These are phyloP conservation scores for Plumapathes pennacea DNA, from an alignment of 92 coral and sea anemone genomes.

Conservation along the genomic window DNA sequence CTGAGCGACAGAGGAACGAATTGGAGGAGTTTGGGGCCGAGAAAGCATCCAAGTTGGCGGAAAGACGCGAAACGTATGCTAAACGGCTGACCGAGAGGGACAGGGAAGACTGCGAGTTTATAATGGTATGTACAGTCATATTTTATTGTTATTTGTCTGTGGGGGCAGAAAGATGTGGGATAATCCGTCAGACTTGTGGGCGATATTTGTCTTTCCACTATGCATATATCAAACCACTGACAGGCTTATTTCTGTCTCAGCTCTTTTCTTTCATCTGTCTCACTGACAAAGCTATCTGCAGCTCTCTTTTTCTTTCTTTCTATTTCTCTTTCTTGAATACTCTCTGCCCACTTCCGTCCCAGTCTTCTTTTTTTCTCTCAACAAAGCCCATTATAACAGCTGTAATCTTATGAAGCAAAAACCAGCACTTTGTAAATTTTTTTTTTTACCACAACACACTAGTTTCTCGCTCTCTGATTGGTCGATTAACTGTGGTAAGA, in stretches of 20 bases:
- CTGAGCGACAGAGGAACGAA: constrained; percentile 85
- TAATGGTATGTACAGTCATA: constrained; percentile 55
- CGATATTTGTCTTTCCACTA: too few relatives aligned
- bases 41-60: constrained; percentile 75
- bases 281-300: not conserved
- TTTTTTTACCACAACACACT: too few relatives aligned
- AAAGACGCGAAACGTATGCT: constrained; percentile 68
- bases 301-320: not conserved
- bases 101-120: constrained; percentile 57
- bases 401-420: too few relatives aligned
- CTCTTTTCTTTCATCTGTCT: not conserved
- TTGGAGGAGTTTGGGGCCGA: constrained; percentile 71
- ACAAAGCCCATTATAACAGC: too few relatives aligned
- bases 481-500: too few relatives aligned
- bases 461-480: too few relatives aligned
- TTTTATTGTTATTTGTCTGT: too few relatives aligned
- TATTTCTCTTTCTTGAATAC: not conserved
- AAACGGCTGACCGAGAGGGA: constrained; percentile 45
- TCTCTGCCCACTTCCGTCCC: too few relatives aligned
- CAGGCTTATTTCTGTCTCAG: not conserved
- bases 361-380: not conserved
- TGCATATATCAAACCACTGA: too few relatives aligned
- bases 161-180: too few relatives aligned
- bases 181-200: too few relatives aligned
- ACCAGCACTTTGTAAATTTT: too few relatives aligned